Percentiles rank a stretch among this genome's conserved stretches.
phyloP scores from a whole-genome alignment of 2,797 vertebrate genomes.

The Enteromius unitaeniatus region DNA sequence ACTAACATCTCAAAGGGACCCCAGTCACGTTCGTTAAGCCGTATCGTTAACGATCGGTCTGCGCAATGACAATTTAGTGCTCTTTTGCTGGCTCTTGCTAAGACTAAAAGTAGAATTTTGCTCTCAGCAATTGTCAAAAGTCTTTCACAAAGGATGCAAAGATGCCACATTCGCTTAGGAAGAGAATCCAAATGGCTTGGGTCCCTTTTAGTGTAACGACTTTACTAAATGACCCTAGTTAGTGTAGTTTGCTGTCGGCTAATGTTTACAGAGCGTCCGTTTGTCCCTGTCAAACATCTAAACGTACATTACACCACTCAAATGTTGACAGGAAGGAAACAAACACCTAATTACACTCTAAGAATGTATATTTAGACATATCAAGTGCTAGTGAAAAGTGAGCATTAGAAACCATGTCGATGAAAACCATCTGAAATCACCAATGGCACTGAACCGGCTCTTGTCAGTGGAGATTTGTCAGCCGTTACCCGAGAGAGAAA shows the following conservation, averaged over 20 bases:
- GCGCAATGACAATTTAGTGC: background rate
- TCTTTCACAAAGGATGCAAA: conserved; percentile 25
- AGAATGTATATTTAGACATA: conserved; percentile 3
- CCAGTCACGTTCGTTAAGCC: conserved; percentile 69
- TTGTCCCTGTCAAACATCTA: conserved; percentile 62
- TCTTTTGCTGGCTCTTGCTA: background rate
- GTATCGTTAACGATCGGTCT: background rate
- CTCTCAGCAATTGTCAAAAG: conserved; percentile 49
- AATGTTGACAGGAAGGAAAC: conserved; percentile 57
- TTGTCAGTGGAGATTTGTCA: conserved; percentile 43
- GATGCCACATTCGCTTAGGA: conserved; percentile 6
- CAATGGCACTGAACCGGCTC: conserved; percentile 29
- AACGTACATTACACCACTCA: conserved; percentile 61
- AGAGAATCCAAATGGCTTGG: conserved; percentile 70
- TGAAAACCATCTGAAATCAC: conserved; percentile 28
- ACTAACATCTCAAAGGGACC: conserved; percentile 81
- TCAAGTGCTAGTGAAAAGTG: conserved; percentile 61
- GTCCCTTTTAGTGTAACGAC: conserved; percentile 74
- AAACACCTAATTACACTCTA: conserved; percentile 60
- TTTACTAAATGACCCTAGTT: conserved; percentile 66
- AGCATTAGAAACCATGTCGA: conserved; percentile 33
- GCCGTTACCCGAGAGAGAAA: conserved; percentile 45
- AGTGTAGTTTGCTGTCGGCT: conserved; percentile 32
- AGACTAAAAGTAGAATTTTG: conserved; percentile 8
- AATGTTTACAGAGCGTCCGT: conserved; percentile 57